A percentile compares a stretch with the other conserved stretches of the same genome.
phyloP scores from a whole-genome alignment of 2,888 invertebrate species.

The Chesias legatella region DNA sequence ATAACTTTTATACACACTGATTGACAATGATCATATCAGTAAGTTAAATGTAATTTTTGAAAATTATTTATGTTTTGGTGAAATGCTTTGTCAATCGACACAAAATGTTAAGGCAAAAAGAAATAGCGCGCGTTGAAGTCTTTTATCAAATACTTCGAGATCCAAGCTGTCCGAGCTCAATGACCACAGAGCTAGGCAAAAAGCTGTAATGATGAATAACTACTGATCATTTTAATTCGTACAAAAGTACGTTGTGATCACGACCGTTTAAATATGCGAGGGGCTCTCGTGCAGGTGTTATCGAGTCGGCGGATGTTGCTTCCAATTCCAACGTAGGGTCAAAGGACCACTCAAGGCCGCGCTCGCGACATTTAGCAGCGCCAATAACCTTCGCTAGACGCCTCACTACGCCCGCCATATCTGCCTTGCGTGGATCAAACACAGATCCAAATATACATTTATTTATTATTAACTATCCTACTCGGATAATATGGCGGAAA shows the following conservation, averaged over 20 bases:
- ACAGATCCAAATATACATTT: too few relatives aligned
- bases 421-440: slow-evolving; percentile 1
- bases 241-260: slow-evolving; percentile 9
- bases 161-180: neutral
- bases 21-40: too few relatives aligned
- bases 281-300: slow-evolving; percentile 65
- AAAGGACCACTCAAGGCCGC: slow-evolving; percentile 71
- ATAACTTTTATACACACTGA: too few relatives aligned
- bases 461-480: too few relatives aligned
- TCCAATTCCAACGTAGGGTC: slow-evolving; percentile 59
- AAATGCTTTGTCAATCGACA: too few relatives aligned
- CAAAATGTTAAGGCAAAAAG: too few relatives aligned
- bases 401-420: slow-evolving; percentile 35
- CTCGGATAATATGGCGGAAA: too few relatives aligned
- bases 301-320: slow-evolving; percentile 48
- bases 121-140: too few relatives aligned
- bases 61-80: too few relatives aligned
- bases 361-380: slow-evolving; percentile 56
- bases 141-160: neutral
- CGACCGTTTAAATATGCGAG: slow-evolving; percentile 29
- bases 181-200: slow-evolving; percentile 5
- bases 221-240: slow-evolving; percentile 8
- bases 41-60: too few relatives aligned
- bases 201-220: slow-evolving; percentile 3
- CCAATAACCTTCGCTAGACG: slow-evolving; percentile 55